Evolutionary conservation across 1,140 invertebrate species (phyloP), one percentile per base, ranked within the genome.

Genomic region (Apis laboriosa): DNA sequence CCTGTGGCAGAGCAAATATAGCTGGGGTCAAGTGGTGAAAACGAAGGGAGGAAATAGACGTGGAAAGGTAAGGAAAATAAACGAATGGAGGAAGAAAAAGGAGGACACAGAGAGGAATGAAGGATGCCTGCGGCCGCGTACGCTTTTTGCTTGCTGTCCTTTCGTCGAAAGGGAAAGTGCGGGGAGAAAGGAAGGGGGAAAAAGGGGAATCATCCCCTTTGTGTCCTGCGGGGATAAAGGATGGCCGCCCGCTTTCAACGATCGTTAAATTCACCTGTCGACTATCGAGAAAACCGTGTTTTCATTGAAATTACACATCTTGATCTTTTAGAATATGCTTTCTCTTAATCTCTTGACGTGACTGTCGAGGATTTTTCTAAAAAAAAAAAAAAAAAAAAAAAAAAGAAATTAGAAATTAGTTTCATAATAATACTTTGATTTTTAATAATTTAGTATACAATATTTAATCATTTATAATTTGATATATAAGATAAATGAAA

Each of bases 11-110:
- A 7, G 66, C 43, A 51, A 68, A 68, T 21, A 51, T n/a, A 68
- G 43, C 53, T 68, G 72, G 78, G 86, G 86, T 87, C 86, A 87
- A 87, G 76, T 75, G 74, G 71, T 77, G 83, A 68, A 85, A 89
- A 74, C 51, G 75, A 75, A 77, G 77, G 70, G 70, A 17, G 66
- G 60, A 56, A 80, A 60, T 77, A 11, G 64, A 77, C 66, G 13
- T 21, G 66, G 60, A 60, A 60, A 72, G 66, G 43, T 71, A 84
- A 84, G 85, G 80, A 73, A 74, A 76, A 61, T 58, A 84, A 80
- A 70, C 53, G 75, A 53, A 85, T 9, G 21, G 19, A 15, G 79
- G 28, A 53, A 71, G n/a, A 68, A 66, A 66, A 86, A 68, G 58
- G 51, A 60, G 55, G 53, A 71, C 9, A 71, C 9, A 28, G 19